Base-by-base conservation (phyloP, 1,140 invertebrate species). In the Drosophila ercepeae region DNA sequence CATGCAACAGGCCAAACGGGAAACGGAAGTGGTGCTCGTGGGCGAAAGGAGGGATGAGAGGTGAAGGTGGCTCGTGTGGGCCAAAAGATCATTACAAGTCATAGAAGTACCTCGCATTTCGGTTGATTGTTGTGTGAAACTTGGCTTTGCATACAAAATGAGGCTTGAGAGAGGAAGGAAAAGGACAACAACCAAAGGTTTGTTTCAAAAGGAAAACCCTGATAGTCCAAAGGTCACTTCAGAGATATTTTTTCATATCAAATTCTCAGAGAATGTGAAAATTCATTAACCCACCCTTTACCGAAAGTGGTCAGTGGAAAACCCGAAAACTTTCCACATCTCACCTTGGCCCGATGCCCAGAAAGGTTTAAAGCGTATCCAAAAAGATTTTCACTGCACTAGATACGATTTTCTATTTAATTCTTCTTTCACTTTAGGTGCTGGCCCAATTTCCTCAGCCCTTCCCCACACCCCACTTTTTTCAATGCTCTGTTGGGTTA, bases 111-210 rank as follows among this genome's bases (percentile, higher is more conserved):
- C 55, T 67, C 64, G 59, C 63, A 67, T 53, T 67, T 36, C 19
- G 46, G n/a, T 79, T 83, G 81, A 83, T 86, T 78, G 76, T 72
- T 79, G 79, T 84, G 75, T 86, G 71, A 86, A 75, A 65, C 53
- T 39, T 60, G 55, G 58, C 46, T 34, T 32, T 73, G 79, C 48
- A 84, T 84, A 76, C 82, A 8, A 78, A 89, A 70, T 83, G 65
- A 86, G 78, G 18, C 48, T 52, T 27, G 19, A 13, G 19, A 27
- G 36, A 19, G 52, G 55, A 23, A 60, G 3, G 0, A n/a, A 14
- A 55, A 44, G 4, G 29, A 32, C 45, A 23, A 7, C 18, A 21
- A 45, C 36, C 21, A 7, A 42, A 25, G 44, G 44, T 29, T 61
- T 61, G 9, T 19, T 32, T 11, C 1, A 32, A 32, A 32, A 11